Evolutionary conservation across 2,797 vertebrate genomes (phyloP), one percentile per base, ranked within the genome.

Genomic region (Petrocephalus sullivani): DNA sequence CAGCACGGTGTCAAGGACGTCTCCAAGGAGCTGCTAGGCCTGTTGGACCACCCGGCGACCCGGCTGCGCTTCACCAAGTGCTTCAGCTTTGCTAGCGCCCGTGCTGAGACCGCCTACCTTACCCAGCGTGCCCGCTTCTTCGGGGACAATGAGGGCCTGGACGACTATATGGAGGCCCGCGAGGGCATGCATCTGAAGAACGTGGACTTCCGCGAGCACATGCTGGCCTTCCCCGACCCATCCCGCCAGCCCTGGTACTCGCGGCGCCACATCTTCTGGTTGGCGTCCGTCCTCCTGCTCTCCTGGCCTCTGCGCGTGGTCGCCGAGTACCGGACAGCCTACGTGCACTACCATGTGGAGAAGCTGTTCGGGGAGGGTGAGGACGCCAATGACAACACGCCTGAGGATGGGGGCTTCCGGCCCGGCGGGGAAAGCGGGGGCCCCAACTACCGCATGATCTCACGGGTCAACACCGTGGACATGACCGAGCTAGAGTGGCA

Each of bases 401-500:
- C 0, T 89, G 89, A 21, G 61, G 88, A 16, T 37, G 90, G 53
- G 1, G 90, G 90, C 51, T 92, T 92, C 0, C 89, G 87, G 41
- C 90, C n/a, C 2, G 91, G 89, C 4, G 90, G 90, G 7, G 91
- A 92, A 71, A 90, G 67, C 57, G 90, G 89, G 87, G 92, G 92
- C 49, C 91, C 91, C 46, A 94, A 57, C 49, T 91, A n/a, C 16
- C 94, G 58, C 12, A 92, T 10, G 90, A 92, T 96, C 60, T 94
- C 95, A 0, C 92, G 96, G 0, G 95, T 96, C 90, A 95, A 95
- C 94, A 96, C 96, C 0, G 94, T 96, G 88, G 96, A 96, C 93
- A 95, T 95, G 90, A 96, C 95, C 0, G 95, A 96, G 93, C 92
- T 96, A 37, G 96, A 96, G 91, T 96, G 96, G 95, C 96, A 96